Evolutionary conservation across 2,888 invertebrate genomes (phyloP), one percentile per base, ranked within the genome.

Genomic region (Platycheirus albimanus): DNA sequence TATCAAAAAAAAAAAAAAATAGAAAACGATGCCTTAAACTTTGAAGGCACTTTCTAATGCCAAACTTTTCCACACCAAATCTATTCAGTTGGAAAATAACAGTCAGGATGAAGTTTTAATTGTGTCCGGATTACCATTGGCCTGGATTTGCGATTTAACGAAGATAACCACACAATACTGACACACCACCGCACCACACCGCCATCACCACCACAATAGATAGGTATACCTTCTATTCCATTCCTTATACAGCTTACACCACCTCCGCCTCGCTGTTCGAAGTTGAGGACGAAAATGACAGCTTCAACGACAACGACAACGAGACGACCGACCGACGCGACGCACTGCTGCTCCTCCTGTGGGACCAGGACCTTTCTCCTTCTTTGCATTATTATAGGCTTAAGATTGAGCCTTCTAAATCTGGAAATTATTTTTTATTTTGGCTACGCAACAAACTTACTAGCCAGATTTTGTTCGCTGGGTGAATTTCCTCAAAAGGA

Each of bases 21-120:
- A 28, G 47, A 61, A 81, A 81, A 66, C 51, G 61, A 76, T 61
- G 58, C 64, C 76, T 71, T 66, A 71, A 71, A 81, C 41, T 71
- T 76, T 66, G 61, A 38, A 63, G 49, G 54, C 76, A 72, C 56
- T 77, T 77, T 70, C 77, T 70, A 51, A 38, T 49, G 58, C 74
- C 45, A 63, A 77, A 77, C 66, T 79, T 78, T 79, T 85, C 78
- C 78, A 74, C 78, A 69, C 72, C 64, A 64, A 74, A 83, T 83
- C 78, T 63, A 83, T 83, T 83, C 83, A 83, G 83, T 83, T 64
- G 83, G 83, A 83, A 83, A 83, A 86, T 85, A 85, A 85, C 85
- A 85, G 85, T 79, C 84, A 84, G 85, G 86, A 85, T 85, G 85
- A 85, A 86, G 85, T 86, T 86, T 86, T 86, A 86, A 86, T 86